Conservation (phyloP, 1,140 invertebrate species). For the Drosophila insularis region DNA sequence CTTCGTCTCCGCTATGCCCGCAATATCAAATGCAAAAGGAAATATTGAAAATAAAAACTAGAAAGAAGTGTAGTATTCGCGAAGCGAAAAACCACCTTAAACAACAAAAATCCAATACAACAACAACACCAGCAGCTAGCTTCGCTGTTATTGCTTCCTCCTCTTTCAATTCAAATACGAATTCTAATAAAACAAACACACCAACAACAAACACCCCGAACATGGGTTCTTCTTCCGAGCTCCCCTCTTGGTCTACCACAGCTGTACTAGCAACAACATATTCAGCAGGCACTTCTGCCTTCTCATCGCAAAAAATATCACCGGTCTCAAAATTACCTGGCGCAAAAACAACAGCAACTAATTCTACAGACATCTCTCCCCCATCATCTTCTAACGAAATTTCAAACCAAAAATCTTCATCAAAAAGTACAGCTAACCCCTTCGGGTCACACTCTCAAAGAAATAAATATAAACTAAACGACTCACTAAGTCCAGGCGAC, state of each 20-base stretch:
- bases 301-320: neutral
- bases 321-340: neutral
- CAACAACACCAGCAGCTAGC: neutral
- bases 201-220: neutral
- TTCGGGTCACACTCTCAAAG: too few relatives aligned
- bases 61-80: too few relatives aligned
- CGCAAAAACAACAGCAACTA: neutral
- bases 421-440: too few relatives aligned
- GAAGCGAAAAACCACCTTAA: too few relatives aligned
- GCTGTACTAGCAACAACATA: neutral
- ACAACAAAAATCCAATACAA: neutral
- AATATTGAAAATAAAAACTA: too few relatives aligned
- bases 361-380: too few relatives aligned
- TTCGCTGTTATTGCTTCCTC: neutral
- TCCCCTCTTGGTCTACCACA: neutral
- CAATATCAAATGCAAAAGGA: too few relatives aligned
- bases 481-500: neutral
- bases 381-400: too few relatives aligned
- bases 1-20: too few relatives aligned
- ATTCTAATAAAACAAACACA: neutral
- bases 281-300: neutral
- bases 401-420: neutral
- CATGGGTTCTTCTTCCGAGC: neutral
- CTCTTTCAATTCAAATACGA: neutral
- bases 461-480: too few relatives aligned